Evolutionary conservation across 1,140 invertebrate genomes (phyloP).

Genomic region (Pseudomyrmex gracilis): DNA sequence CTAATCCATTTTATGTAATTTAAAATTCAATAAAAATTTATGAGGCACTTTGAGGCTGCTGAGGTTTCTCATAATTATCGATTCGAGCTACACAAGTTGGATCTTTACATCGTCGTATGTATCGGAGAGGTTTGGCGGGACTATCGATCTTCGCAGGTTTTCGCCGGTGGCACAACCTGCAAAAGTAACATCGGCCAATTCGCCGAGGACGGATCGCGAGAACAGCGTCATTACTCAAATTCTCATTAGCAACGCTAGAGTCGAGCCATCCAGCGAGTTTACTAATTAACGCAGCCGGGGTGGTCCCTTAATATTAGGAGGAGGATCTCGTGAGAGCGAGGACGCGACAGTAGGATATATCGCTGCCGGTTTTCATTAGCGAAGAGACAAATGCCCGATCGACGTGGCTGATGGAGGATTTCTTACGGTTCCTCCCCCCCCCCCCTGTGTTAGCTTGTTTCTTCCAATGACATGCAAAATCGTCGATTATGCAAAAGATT

Average conservation of each 20-base stretch:
- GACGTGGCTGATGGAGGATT: constrained; percentile 63
- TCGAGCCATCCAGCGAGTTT: constrained; percentile 77
- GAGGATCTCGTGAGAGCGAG: constrained; percentile 63
- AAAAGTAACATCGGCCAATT: constrained; percentile 71
- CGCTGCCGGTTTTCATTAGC: constrained; percentile 77
- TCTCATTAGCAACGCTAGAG: constrained; percentile 78
- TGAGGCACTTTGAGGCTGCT: constrained; percentile 11
- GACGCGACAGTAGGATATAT: constrained; percentile 74
- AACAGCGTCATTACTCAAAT: constrained; percentile 81
- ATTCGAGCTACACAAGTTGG: constrained; percentile 8
- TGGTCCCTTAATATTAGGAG: constrained; percentile 75
- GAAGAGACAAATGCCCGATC: constrained; percentile 70
- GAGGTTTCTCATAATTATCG: constrained; percentile 27
- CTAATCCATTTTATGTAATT: constrained; percentile 35
- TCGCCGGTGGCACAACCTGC: constrained; percentile 56
- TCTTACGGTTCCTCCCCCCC: not conserved
- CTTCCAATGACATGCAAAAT: not conserved
- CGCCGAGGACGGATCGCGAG: constrained; percentile 69
- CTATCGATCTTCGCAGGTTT: constrained; percentile 63
- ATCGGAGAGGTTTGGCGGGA: constrained; percentile 56
- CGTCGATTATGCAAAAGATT: not conserved
- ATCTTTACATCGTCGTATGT: constrained; percentile 14
- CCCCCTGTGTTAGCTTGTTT: not conserved
- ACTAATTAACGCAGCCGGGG: constrained; percentile 80
- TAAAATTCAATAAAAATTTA: constrained; percentile 57